These are phyloP conservation scores for Zaprionus lachaisei DNA, from an alignment of 1,140 invertebrate genomes.

Conservation along the genomic window DNA sequence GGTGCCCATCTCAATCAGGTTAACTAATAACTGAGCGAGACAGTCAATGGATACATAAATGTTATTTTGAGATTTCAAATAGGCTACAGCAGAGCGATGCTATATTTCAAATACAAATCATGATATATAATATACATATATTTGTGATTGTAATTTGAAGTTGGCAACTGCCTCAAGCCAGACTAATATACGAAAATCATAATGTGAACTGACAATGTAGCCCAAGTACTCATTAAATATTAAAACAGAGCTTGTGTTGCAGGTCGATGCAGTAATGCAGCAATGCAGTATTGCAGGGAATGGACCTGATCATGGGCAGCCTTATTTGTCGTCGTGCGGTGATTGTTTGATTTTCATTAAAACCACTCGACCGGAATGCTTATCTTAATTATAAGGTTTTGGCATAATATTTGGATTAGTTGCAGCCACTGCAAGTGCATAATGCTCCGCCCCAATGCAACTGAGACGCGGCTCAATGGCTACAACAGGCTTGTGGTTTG, in stretches of 20 bases:
- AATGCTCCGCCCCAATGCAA: background rate
- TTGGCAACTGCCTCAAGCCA: background rate
- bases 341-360: slow-evolving; percentile 80
- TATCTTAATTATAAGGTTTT: slow-evolving; percentile 80
- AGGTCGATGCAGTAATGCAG: slow-evolving; percentile 4
- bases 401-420: slow-evolving; percentile 72
- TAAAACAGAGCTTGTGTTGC: slow-evolving; percentile 23
- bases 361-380: slow-evolving; percentile 67
- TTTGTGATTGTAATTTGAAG: background rate
- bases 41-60: background rate
- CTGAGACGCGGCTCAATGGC: slow-evolving; percentile 37
- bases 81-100: no score
- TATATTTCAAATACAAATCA: background rate
- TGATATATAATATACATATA: background rate
- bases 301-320: background rate
- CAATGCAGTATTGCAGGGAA: background rate
- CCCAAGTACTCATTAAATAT: slow-evolving; percentile 60
- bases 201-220: slow-evolving; percentile 25
- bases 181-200: slow-evolving; percentile 27
- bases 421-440: slow-evolving; percentile 47
- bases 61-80: background rate
- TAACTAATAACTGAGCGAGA: background rate
- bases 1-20: background rate
- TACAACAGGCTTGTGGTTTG: slow-evolving; percentile 52
- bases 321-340: slow-evolving; percentile 32